Evolutionary conservation across 2,888 invertebrate genomes (phyloP), one percentile per base, ranked within the genome.

Genomic region (Phanerotoma sp.): DNA sequence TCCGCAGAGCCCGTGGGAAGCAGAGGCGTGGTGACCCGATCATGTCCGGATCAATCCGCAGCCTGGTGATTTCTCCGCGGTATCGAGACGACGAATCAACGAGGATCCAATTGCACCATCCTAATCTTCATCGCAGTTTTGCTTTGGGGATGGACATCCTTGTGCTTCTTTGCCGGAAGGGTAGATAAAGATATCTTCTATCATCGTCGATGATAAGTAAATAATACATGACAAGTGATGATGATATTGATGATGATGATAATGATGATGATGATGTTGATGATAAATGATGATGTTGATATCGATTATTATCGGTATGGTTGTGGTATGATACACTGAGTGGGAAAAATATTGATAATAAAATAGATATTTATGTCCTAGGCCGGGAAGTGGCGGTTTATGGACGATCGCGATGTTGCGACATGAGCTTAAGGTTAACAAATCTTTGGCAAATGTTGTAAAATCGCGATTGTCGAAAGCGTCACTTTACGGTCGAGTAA

Each of bases 41-140:
- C 74, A 56, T 75, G 71, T 57, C 71, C 73, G 63, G 71, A 72
- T 66, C 73, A 65, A 46, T 54, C 68, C 32, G 66, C 66, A 46
- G 66, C 62, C 49, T 73, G 72, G 73, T 71, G 66, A 57, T 21
- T 32, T 42, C 33, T 20, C 25, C 1, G 3, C 25, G 25, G 25
- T 25, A 25, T 25, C 25, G 25, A 25, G 25, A 25, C 25, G 22
- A 28, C 30, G 25, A 30, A 44, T 44, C 30, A 16, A 25, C 44
- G 18, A 18, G 30, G 28, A 13, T 44, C 44, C n/a, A n/a, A n/a
- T 25, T 9, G 5, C 25, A 25, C 7, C 25, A 25, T 9, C 9
- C 9, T 5, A 25, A 25, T 25, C 25, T 25, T 25, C 25, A 25
- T 5, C 5, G 25, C 25, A 25, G 25, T 7, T 9, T 25, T 25